phyloP scores from a whole-genome alignment of 2,797 vertebrate species.

The Denticeps clupeoides region DNA sequence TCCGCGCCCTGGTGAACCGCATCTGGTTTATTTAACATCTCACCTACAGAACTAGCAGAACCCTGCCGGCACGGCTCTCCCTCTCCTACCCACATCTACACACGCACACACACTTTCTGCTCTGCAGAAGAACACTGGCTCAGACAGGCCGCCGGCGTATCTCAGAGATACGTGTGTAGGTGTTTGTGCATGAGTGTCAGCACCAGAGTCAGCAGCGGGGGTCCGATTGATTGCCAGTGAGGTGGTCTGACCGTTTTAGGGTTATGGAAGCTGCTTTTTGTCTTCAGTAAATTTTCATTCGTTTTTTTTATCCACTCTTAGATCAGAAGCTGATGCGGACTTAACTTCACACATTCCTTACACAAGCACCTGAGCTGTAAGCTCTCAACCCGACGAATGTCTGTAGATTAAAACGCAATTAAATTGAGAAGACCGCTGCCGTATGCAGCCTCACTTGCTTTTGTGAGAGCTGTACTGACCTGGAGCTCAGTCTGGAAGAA shows the following conservation, averaged over 20 bases:
- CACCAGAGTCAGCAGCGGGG: constrained; percentile 19
- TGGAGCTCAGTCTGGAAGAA: constrained; percentile 96
- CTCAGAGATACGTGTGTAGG: constrained; percentile 6
- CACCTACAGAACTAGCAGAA: not conserved
- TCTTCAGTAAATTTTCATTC: no score
- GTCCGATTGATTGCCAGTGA: constrained; percentile 27
- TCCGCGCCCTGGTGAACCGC: not conserved
- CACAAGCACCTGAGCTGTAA: no score
- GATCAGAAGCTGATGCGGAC: no score
- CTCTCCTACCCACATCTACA: no score
- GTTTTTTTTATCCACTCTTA: no score
- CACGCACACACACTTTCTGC: no score
- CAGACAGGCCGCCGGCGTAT: not conserved
- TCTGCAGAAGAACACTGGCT: no score
- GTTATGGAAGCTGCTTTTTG: constrained; percentile 20
- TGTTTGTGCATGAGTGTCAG: constrained; percentile 3
- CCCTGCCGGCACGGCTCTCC: no score
- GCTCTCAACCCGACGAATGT: no score
- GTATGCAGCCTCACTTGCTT: not conserved
- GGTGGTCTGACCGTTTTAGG: constrained; percentile 26
- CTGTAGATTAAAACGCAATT: no score
- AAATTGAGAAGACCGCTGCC: no score
- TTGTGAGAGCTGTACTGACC: constrained; percentile 50
- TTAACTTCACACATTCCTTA: no score
- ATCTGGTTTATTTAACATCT: constrained; percentile 1